phyloP scores from a whole-genome alignment of 2,797 vertebrate species.

The Chrysolophus pictus region DNA sequence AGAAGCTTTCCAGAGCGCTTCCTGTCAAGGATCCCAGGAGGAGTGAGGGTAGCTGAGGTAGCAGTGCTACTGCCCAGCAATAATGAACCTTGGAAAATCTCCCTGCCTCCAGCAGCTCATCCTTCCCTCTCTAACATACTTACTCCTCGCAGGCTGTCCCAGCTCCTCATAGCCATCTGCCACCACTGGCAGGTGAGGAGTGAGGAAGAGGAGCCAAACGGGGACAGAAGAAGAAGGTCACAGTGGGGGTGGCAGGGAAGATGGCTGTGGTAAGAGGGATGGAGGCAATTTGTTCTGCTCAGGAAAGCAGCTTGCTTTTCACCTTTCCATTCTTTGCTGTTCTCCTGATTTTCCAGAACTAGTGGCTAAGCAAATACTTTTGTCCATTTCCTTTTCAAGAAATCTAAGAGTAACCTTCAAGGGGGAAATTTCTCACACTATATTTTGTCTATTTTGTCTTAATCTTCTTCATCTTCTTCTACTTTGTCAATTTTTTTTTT shows the following conservation, averaged over 20 bases:
- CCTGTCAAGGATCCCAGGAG: rapidly evolving
- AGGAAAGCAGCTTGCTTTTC: background rate
- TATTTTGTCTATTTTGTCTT: background rate
- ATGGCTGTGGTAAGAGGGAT: background rate
- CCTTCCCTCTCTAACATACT: background rate
- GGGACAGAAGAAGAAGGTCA: background rate
- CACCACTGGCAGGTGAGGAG: background rate
- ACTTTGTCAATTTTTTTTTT: background rate
- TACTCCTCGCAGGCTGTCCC: background rate
- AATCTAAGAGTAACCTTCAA: background rate
- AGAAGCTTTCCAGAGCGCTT: background rate
- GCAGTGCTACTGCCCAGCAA: background rate
- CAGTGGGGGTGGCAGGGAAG: rapidly evolving
- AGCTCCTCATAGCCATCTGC: background rate
- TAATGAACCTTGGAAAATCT: background rate
- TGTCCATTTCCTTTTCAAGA: background rate
- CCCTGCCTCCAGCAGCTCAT: background rate
- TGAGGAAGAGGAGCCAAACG: background rate
- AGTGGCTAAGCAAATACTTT: background rate
- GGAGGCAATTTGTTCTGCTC: background rate
- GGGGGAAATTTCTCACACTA: background rate
- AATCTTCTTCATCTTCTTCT: too few relatives aligned
- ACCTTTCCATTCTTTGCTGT: background rate
- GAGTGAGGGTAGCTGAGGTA: rapidly evolving
- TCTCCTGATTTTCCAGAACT: background rate